Percentiles rank a stretch among this genome's conserved stretches.
Conservation (phyloP, 2,113 vertebrate genomes). For the Alaudala cheleensis region DNA sequence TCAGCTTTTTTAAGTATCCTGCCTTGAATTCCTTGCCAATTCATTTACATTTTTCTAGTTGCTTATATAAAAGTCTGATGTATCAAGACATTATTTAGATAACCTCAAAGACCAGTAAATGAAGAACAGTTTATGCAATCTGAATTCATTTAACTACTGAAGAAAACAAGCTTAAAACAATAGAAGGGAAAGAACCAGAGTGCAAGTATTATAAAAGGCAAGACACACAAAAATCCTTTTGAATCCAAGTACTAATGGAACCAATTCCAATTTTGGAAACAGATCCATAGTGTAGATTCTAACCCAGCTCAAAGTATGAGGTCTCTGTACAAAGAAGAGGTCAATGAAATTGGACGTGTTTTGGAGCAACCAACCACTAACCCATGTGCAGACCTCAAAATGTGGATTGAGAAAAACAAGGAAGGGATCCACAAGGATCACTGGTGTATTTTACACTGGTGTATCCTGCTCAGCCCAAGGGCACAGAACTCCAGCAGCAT, state of each 20-base stretch:
- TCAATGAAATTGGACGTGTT: neutral
- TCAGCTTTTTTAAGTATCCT: neutral
- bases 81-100: neutral
- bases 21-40: neutral
- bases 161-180: neutral
- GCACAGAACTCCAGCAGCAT: neutral
- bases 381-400: neutral
- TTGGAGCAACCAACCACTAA: neutral
- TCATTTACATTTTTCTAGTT: neutral
- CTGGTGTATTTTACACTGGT: neutral
- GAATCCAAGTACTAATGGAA: neutral
- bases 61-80: neutral
- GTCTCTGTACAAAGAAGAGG: neutral
- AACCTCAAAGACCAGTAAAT: neutral
- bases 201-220: neutral
- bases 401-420: accelerated
- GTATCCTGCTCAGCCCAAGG: neutral
- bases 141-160: neutral
- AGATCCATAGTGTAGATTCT: accelerated
- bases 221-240: neutral
- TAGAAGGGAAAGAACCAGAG: neutral
- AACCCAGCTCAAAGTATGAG: neutral
- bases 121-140: neutral
- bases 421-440: neutral
- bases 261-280: neutral